These are phyloP conservation scores for Platygyra sinensis DNA, from an alignment of 64 coral and sea anemone species.

Conservation along the genomic window DNA sequence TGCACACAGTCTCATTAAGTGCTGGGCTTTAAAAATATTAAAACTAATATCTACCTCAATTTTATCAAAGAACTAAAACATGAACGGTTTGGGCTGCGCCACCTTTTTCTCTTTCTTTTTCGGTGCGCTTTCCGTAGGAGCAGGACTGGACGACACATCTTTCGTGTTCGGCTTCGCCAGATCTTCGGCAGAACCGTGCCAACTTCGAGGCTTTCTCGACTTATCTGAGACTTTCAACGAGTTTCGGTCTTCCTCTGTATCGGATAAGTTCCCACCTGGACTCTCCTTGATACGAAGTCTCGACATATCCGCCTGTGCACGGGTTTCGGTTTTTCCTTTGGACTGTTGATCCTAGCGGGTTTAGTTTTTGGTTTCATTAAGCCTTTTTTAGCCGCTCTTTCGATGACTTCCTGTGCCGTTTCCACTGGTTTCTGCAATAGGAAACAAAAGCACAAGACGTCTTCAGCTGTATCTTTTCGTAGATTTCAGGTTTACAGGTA, in stretches of 20 bases:
- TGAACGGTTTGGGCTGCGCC: slow-evolving; percentile 21
- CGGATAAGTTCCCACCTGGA: slow-evolving; percentile 18
- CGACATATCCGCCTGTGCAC: slow-evolving; percentile 18
- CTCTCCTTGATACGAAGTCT: slow-evolving; percentile 39
- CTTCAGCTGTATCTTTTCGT: not conserved
- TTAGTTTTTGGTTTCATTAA: slow-evolving; percentile 73
- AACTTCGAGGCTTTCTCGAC: slow-evolving; percentile 29
- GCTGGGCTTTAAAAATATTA: no score
- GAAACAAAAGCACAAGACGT: not conserved
- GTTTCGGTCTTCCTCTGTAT: slow-evolving; percentile 39
- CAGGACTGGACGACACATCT: slow-evolving; percentile 11
- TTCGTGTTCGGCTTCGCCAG: slow-evolving; percentile 18
- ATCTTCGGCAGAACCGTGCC: slow-evolving; percentile 64
- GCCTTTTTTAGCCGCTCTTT: slow-evolving; percentile 81
- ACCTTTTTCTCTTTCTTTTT: slow-evolving; percentile 11
- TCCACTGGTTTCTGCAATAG: slow-evolving; percentile 62
- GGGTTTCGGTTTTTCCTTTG: slow-evolving; percentile 32
- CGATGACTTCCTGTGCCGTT: slow-evolving; percentile 67
- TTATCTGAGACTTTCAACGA: not conserved
- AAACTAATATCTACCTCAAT: not conserved
- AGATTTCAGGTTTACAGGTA: no score
- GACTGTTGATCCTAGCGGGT: not conserved
- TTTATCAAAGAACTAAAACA: slow-evolving; percentile 5
- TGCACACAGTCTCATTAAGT: no score
- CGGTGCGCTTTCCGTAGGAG: not conserved